Conservation (phyloP, 2,888 invertebrate genomes). For the Drosophila cyrtoloma region DNA sequence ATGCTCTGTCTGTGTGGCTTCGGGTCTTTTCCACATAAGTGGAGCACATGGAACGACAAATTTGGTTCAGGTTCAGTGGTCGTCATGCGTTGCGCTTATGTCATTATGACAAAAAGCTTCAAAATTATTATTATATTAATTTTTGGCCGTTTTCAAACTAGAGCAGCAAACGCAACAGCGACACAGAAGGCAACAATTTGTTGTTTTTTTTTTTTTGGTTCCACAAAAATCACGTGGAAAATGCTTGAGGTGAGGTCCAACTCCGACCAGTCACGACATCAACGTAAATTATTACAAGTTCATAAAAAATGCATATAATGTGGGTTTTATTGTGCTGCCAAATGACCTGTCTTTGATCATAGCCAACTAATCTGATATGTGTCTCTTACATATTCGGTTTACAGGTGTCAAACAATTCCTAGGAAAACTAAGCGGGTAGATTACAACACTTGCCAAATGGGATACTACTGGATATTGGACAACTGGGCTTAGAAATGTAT, state of each 20-base stretch:
- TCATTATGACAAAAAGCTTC: slow-evolving; percentile 57
- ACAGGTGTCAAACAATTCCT: slow-evolving; percentile 39
- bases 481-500: neutral
- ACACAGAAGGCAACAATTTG: slow-evolving; percentile 24
- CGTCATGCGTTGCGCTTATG: slow-evolving; percentile 71
- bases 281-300: slow-evolving; percentile 56
- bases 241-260: slow-evolving; percentile 47
- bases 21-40: slow-evolving; percentile 39
- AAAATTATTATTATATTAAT: slow-evolving; percentile 77
- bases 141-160: slow-evolving; percentile 60
- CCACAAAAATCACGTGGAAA: slow-evolving; percentile 46
- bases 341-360: slow-evolving; percentile 37
- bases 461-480: slow-evolving; percentile 19
- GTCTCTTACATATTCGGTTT: slow-evolving; percentile 36
- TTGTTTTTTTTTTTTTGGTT: slow-evolving; percentile 5
- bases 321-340: slow-evolving; percentile 41
- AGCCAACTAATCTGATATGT: slow-evolving; percentile 55
- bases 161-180: slow-evolving; percentile 49
- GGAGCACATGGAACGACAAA: slow-evolving; percentile 63
- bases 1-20: slow-evolving; percentile 15
- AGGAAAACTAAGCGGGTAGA: slow-evolving; percentile 28
- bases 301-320: slow-evolving; percentile 62
- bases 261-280: slow-evolving; percentile 15
- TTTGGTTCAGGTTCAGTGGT: slow-evolving; percentile 78
- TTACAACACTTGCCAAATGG: slow-evolving; percentile 34